Base-by-base conservation (phyloP, 1,140 invertebrate genomes). In the Drosophila neocordata region DNA sequence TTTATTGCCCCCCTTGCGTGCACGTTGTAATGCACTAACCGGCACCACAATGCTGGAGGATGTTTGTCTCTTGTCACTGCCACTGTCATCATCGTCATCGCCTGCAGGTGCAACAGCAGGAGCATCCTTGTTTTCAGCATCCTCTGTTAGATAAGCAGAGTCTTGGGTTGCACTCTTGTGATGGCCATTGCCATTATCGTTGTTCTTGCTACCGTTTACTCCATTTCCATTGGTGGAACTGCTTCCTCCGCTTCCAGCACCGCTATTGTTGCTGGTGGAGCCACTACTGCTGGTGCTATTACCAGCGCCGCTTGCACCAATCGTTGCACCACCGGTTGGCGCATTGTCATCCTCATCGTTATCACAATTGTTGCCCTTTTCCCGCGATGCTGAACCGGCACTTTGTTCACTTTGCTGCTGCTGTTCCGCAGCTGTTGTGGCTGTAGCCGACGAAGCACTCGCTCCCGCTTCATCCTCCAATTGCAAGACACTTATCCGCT, bases 401-500 rank as follows among this genome's bases (percentile, higher is more conserved):
- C 73, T 76, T 51, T 79, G 76, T 38, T 85, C 82, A 27, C 52
- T 34, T 13, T 61, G 62, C 52, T 66, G 72, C 64, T 52, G 44
- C 24, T 48, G 53, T 38, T 58, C 67, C 20, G 53, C 35, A 18
- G 62, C 51, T 15, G 35, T 55, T 37, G 34, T 15, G 11, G 52
- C 37, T 13, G 65, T 82, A 61, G 34, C 37, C 20, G 65, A 83
- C 61, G 34, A 90, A 74, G 80, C 59, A 65, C 20, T 66, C 31
- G 48, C 27, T 37, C 27, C 90, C 76, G 79, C 57, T 61, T 93
- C 91, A 80, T 93, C 92, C 73, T 93, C 93, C 76, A 93, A 92
- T 79, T 93, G 93, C 90, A 96, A 93, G 92, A 96, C 95, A 93
- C 95, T 96, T 91, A 96, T 94, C 92, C 95, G 94, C 92, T 95